These are phyloP conservation scores for Chymomyza procnemis DNA, from an alignment of 2,888 invertebrate species.

Conservation along the genomic window DNA sequence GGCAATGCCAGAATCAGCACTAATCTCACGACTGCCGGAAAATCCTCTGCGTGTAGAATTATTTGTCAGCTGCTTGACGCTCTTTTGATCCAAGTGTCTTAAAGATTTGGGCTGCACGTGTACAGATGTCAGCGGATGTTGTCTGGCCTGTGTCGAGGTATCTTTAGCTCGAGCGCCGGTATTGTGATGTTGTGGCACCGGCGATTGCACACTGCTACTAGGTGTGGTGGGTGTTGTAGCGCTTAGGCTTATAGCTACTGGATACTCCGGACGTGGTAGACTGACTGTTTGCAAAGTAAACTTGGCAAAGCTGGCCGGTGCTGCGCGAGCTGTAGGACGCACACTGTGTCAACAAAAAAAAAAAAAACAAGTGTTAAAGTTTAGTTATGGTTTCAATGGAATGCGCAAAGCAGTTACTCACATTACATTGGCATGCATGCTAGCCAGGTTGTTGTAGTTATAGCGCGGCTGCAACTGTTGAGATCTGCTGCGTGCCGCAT, in stretches of 20 bases:
- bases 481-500: constrained; percentile 7
- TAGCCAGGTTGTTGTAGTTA: constrained; percentile 73
- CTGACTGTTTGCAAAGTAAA: constrained; percentile 85
- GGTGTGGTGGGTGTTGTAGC: constrained; percentile 72
- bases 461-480: constrained; percentile 54
- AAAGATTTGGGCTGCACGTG: constrained; percentile 74
- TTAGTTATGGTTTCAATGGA: background rate
- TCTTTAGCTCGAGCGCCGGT: constrained; percentile 65
- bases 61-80: constrained; percentile 86
- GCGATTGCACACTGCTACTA: constrained; percentile 58
- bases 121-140: constrained; percentile 61
- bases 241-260: constrained; percentile 79
- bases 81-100: constrained; percentile 82
- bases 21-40: constrained; percentile 77
- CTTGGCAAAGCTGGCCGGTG: constrained; percentile 80
- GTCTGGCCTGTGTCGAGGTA: constrained; percentile 28
- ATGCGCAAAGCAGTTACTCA: constrained; percentile 68
- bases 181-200: constrained; percentile 46
- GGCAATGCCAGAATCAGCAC: constrained; percentile 78
- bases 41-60: constrained; percentile 82
- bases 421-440: constrained; percentile 78
- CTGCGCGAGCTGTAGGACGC: constrained; percentile 75
- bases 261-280: constrained; percentile 86
- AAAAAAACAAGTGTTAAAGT: background rate
- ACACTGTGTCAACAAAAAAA: constrained; percentile 56